Conservation (phyloP, 2,888 invertebrate species). For the Prenolepis imparis region DNA sequence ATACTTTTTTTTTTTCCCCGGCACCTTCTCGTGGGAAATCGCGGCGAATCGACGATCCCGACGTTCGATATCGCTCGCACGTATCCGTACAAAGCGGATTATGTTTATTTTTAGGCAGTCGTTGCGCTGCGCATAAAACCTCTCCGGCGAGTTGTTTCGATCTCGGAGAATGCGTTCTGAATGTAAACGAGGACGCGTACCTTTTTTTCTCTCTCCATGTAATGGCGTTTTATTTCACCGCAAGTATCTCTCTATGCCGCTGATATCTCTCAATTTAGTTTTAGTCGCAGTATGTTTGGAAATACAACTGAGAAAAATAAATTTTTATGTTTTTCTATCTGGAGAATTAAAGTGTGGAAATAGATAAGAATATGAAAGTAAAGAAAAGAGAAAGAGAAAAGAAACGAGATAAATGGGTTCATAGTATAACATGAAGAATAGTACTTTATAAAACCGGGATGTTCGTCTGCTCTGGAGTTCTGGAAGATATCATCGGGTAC, state of each 20-base stretch:
- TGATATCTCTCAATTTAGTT: slow-evolving; percentile 20
- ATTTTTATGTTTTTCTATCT: not conserved
- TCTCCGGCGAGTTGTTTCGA: slow-evolving; percentile 50
- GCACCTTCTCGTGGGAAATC: slow-evolving; percentile 75
- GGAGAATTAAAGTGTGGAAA: not conserved
- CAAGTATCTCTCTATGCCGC: not conserved
- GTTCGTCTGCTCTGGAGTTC: not conserved
- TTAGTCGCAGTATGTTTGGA: not conserved
- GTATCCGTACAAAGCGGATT: slow-evolving; percentile 66
- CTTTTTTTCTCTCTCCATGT: not conserved
- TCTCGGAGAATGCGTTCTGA: slow-evolving; percentile 44
- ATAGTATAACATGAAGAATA: not conserved
- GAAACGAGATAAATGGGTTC: not conserved
- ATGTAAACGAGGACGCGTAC: slow-evolving; percentile 36
- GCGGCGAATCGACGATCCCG: slow-evolving; percentile 69
- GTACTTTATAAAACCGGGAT: not conserved
- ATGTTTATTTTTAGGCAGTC: slow-evolving; percentile 59
- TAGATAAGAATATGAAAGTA: not conserved
- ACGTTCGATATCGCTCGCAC: slow-evolving; percentile 61
- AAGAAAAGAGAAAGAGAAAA: not conserved
- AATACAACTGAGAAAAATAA: slow-evolving; percentile 7
- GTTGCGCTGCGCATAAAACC: slow-evolving; percentile 39
- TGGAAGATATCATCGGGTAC: not conserved
- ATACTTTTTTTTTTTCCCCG: not conserved
- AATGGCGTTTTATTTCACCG: slow-evolving; percentile 32